Conservation (phyloP, 2,113 vertebrate genomes). For the Isurus oxyrinchus region DNA sequence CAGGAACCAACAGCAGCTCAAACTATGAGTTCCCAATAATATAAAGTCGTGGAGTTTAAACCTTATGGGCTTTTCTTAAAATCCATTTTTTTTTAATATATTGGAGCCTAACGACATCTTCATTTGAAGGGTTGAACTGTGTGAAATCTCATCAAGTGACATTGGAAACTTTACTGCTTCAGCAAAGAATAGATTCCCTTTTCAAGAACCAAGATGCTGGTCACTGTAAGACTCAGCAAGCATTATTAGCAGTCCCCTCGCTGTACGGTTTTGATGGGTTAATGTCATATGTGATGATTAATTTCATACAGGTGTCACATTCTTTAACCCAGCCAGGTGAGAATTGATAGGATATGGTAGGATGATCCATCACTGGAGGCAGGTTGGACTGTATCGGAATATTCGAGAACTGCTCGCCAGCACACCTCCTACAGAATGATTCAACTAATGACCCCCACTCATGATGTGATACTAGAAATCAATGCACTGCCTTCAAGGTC, state of each 20-base stretch:
- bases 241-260: constrained; percentile 50
- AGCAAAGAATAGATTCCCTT: constrained; percentile 47
- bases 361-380: constrained; percentile 84
- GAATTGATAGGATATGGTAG: constrained; percentile 78
- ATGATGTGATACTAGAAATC: constrained; percentile 87
- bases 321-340: constrained; percentile 60
- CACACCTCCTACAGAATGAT: constrained; percentile 75
- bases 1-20: not conserved
- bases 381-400: constrained; percentile 90
- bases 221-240: constrained; percentile 50
- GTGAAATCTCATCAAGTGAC: not conserved
- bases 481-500: constrained; percentile 92
- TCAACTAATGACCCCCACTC: constrained; percentile 81
- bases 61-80: not conserved
- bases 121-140: not conserved
- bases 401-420: constrained; percentile 89
- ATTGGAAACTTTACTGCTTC: not conserved
- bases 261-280: constrained; percentile 52
- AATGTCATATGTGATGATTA: constrained; percentile 69
- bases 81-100: not conserved
- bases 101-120: not conserved
- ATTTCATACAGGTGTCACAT: constrained; percentile 81
- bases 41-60: not conserved
- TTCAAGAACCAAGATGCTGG: constrained; percentile 44
- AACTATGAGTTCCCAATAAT: not conserved